Evolutionary conservation across 1,140 invertebrate genomes (phyloP), one percentile per base, ranked within the genome.

Genomic region (Trichonephila clavata): DNA sequence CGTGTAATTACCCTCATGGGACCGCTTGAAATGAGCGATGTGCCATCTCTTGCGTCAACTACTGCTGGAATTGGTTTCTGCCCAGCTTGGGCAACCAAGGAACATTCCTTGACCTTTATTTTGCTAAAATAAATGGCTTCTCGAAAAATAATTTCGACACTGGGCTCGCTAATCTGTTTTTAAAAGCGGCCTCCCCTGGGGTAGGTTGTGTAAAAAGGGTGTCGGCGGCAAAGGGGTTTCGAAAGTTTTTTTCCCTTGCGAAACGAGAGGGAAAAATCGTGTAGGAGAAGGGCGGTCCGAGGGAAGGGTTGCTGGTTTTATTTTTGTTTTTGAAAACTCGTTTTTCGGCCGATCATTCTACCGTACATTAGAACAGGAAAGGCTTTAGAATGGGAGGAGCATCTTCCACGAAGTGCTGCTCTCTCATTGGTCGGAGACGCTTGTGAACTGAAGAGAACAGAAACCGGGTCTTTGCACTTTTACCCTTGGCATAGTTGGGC

Each of bases 401-500:
- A 77, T 77, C 71, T 77, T 77, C 71, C 5, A 77, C 6, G 4
- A 43, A n/a, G 32, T 50, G 60, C 61, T 20, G 60, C 24, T 14
- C 14, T 71, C 80, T 21, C 13, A 92, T 92, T 92, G 90, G 90
- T 20, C 50, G 50, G n/a, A 6, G n/a, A 50, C 57, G 90, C 50
- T 84, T 91, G 77, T 61, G 77, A 27, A 59, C 27, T 86, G 59
- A 80, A 77, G 71, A 32, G 71, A 77, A 39, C 71, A 77, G 71
- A 77, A 86, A 84, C 59, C 90, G 90, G 90, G 90, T 92, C 90
- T 86, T 92, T 92, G 90, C 81, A 92, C 90, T 92, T 60, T 92
- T 92, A 92, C 90, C 90, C 90, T 92, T 92, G 90, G 90, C 90
- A 92, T 92, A 92, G n/a, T 92, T 92, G 81, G 39, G 59, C 77